These are phyloP conservation scores for Saccostrea glomerata DNA, from an alignment of 1,140 invertebrate species.

Conservation along the genomic window DNA sequence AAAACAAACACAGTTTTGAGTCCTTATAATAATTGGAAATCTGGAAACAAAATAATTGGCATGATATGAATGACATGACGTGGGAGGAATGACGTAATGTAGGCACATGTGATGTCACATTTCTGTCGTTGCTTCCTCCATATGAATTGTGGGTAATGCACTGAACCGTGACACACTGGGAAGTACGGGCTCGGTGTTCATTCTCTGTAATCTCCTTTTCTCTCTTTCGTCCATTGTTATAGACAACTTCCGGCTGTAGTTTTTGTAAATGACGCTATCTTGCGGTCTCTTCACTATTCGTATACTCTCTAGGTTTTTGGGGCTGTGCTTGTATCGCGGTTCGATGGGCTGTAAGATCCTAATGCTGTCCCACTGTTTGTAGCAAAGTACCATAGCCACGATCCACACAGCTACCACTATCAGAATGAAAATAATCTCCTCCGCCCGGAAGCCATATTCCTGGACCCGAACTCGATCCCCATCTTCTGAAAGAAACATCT, in stretches of 20 bases:
- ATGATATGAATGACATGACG: neutral
- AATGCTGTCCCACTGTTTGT: conserved; percentile 73
- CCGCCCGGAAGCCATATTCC: conserved; percentile 54
- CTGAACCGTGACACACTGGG: conserved; percentile 42
- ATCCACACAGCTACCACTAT: conserved; percentile 71
- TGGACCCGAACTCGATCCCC: neutral
- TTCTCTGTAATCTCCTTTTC: conserved; percentile 70
- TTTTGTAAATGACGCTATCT: conserved; percentile 77
- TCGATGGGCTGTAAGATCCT: conserved; percentile 73
- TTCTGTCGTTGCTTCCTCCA: conserved; percentile 67
- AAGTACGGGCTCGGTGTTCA: conserved; percentile 71
- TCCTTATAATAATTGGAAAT: neutral
- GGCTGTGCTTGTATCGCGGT: conserved; percentile 70
- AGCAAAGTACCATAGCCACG: conserved; percentile 69
- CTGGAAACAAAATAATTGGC: neutral
- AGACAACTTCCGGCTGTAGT: conserved; percentile 72
- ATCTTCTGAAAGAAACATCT: neutral
- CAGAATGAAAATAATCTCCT: conserved; percentile 69
- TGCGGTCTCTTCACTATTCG: conserved; percentile 72
- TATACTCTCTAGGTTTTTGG: conserved; percentile 75
- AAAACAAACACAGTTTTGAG: no score
- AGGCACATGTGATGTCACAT: conserved; percentile 57
- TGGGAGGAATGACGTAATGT: neutral
- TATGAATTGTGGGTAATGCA: conserved; percentile 62
- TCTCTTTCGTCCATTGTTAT: conserved; percentile 73